Evolutionary conservation across 2,797 vertebrate genomes (phyloP).

Genomic region (Petrocephalus schoutedeni): DNA sequence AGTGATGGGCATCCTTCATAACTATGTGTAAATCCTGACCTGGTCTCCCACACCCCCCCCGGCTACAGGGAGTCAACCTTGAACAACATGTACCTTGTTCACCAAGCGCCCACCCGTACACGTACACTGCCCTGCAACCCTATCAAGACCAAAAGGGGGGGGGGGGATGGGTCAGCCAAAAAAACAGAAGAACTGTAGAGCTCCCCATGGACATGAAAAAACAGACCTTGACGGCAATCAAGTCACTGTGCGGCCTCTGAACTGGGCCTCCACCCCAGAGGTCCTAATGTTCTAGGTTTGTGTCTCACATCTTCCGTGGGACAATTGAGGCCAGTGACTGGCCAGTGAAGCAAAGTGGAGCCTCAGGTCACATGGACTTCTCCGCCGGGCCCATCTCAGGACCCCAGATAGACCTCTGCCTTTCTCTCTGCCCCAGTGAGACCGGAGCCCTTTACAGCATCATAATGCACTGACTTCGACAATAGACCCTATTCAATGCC

Average conservation of each 20-base stretch:
- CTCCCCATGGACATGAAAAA: neutral
- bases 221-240: neutral
- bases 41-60: neutral
- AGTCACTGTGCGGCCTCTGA: neutral
- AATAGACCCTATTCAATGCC: conserved; percentile 32
- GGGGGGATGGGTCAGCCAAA: neutral
- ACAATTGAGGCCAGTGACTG: neutral
- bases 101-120: neutral
- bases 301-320: neutral
- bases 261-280: neutral
- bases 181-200: neutral
- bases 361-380: conserved; percentile 38
- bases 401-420: conserved; percentile 36
- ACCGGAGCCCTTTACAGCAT: conserved; percentile 25
- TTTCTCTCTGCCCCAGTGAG: conserved; percentile 37
- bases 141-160: neutral
- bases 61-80: neutral
- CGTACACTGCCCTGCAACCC: neutral
- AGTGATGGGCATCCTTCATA: conserved; percentile 27
- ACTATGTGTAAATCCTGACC: neutral
- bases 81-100: conserved; percentile 21
- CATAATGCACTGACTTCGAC: conserved; percentile 14
- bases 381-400: conserved; percentile 32
- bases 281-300: neutral
- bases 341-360: conserved; percentile 35